phyloP scores from a whole-genome alignment of 2,113 vertebrate species.

The Zosterops hypoxanthus region DNA sequence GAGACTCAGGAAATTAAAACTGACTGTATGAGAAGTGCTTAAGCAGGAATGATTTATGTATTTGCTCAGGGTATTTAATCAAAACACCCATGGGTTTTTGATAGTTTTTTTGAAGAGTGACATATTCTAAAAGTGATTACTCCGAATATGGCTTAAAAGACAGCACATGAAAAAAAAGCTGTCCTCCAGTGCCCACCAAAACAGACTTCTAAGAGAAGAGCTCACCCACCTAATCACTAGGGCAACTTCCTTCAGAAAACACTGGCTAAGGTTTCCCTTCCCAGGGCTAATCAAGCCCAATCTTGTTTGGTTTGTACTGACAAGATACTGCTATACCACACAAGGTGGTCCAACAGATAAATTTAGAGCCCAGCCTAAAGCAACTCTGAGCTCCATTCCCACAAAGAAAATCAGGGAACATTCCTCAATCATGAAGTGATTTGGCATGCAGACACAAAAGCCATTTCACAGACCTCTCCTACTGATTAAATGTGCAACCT shows the following conservation, averaged over 20 bases:
- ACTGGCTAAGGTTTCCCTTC: neutral
- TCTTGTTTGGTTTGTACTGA: neutral
- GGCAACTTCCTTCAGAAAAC: neutral
- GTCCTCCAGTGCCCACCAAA: neutral
- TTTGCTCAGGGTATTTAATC: neutral
- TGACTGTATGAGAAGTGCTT: neutral
- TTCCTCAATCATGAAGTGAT: neutral
- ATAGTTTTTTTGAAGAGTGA: neutral
- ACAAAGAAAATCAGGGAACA: neutral
- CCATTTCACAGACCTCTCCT: neutral
- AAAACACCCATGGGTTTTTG: neutral
- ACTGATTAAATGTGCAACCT: neutral
- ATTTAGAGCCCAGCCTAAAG: neutral
- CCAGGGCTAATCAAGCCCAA: neutral
- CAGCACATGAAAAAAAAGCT: neutral
- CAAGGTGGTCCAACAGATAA: neutral
- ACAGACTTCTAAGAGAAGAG: neutral
- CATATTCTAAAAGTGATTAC: neutral
- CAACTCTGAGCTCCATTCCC: neutral
- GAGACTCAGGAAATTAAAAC: neutral
- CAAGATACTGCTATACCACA: neutral
- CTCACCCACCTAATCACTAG: neutral
- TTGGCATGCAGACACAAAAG: neutral
- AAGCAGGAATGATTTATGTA: neutral
- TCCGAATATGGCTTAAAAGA: neutral